Evolutionary conservation across 2,113 vertebrate species (phyloP).

Genomic region (Argyrosomus japonicus): DNA sequence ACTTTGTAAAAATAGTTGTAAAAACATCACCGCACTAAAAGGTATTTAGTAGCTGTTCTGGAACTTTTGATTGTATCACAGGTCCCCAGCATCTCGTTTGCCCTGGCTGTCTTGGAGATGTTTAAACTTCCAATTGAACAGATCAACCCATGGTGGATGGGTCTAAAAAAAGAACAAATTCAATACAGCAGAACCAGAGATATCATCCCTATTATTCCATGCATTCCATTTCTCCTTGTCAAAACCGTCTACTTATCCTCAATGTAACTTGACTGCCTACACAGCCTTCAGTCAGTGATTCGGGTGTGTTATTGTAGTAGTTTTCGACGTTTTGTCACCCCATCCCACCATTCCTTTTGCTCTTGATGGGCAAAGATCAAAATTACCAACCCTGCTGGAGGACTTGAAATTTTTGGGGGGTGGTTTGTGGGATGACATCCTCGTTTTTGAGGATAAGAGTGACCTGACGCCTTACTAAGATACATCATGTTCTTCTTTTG

Average conservation of each 20-base stretch:
- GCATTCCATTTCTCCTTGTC: not conserved
- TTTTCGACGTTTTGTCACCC: not conserved
- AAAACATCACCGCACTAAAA: not conserved
- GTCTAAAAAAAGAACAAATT: not conserved
- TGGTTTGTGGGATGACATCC: too few relatives aligned
- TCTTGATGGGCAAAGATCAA: not conserved
- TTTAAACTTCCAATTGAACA: not conserved
- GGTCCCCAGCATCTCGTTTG: not conserved
- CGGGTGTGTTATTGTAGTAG: not conserved
- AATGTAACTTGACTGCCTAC: not conserved
- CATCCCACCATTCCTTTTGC: not conserved
- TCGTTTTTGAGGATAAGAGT: too few relatives aligned
- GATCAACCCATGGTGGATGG: not conserved
- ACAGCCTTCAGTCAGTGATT: not conserved
- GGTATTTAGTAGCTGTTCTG: not conserved
- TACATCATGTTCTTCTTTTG: not conserved
- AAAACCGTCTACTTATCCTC: not conserved
- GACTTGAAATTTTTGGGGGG: not conserved
- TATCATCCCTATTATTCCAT: not conserved
- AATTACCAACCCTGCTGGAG: not conserved
- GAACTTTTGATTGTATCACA: not conserved
- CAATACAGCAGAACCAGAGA: not conserved
- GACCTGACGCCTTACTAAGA: not conserved
- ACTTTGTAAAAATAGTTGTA: not conserved
- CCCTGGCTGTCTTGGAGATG: not conserved